Evolutionary conservation across 2,888 invertebrate genomes (phyloP), one percentile per base, ranked within the genome.

Genomic region (Athalia cordata): DNA sequence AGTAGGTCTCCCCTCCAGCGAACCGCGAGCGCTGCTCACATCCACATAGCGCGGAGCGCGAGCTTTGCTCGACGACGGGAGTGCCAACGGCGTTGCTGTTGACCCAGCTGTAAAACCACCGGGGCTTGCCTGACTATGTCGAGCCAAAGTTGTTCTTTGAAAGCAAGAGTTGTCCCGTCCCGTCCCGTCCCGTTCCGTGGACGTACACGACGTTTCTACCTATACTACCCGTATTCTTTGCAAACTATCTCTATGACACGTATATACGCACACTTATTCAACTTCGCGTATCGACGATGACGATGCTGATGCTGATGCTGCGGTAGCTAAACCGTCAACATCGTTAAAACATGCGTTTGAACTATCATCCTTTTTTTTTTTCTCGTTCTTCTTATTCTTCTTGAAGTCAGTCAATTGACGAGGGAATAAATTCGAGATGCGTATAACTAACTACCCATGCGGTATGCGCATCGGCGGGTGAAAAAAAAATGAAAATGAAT

Each of bases 1-100:
- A 95, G 95, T 95, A 93, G 95, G 95, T 94, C 94, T 93, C 93
- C 92, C 93, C 92, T 91, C 92, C 92, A 91, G 91, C 91, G 91
- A 91, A 79, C 78, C 29, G 29, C 29, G 29, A 29, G 29, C n/a
- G n/a, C 29, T 29, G 62, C 72, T 75, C 79, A 72, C 68, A 66
- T 62, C 75, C 11, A 45, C 52, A 74, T 15, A 29, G 29, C 66
- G 61, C 77, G 72, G 61, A 29, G 29, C 66, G 61, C 77, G 72
- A 66, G 74, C 79, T 75, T 68, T 78, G 77, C 79, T 67, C 74
- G 55, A 79, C 81, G 84, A 83, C 86, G 87, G 87, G 88, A 88
- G 89, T 88, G 88, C 87, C 89, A 89, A 89, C 89, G 86, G 89
- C 87, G 86, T 88, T 88, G 86, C 87, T 88, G 89, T 89, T 89